A percentile compares a stretch with the other conserved stretches of the same genome.
phyloP scores from a whole-genome alignment of 2,113 vertebrate genomes.

The Mugil cephalus region DNA sequence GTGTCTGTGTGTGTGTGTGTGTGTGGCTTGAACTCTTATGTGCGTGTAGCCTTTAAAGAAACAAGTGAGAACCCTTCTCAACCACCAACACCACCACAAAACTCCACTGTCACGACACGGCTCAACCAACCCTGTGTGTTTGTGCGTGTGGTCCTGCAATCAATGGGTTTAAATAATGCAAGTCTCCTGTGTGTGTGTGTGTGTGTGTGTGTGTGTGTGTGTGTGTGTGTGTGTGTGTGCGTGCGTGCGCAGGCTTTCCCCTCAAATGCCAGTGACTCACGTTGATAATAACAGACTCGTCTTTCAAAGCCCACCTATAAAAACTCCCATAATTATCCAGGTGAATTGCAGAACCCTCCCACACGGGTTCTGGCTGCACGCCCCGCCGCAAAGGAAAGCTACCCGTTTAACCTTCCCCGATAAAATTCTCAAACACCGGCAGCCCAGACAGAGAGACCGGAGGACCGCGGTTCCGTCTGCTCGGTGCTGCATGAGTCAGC shows the following conservation, averaged over 20 bases:
- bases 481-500: slow-evolving; percentile 46
- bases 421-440: slow-evolving; percentile 6
- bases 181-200: slow-evolving; percentile 33
- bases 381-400: slow-evolving; percentile 34
- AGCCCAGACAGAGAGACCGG: neutral
- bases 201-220: neutral
- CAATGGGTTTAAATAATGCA: slow-evolving; percentile 77
- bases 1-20: slow-evolving; percentile 31
- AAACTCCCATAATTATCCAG: slow-evolving; percentile 79
- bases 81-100: no score
- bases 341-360: slow-evolving; percentile 70
- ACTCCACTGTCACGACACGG: slow-evolving; percentile 46
- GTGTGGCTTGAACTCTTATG: slow-evolving; percentile 24
- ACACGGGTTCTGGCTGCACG: slow-evolving; percentile 46
- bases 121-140: slow-evolving; percentile 27
- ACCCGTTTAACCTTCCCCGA: slow-evolving; percentile 46
- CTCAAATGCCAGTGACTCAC: slow-evolving; percentile 79
- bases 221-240: slow-evolving; percentile 4
- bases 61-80: slow-evolving; percentile 37
- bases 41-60: slow-evolving; percentile 40
- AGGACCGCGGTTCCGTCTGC: slow-evolving; percentile 13
- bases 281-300: slow-evolving; percentile 80
- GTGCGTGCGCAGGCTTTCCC: slow-evolving; percentile 59
- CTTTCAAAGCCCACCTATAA: slow-evolving; percentile 80
- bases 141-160: slow-evolving; percentile 61